Evolutionary conservation across 2,797 vertebrate genomes (phyloP).

Genomic region (Micrastur ruficollis): DNA sequence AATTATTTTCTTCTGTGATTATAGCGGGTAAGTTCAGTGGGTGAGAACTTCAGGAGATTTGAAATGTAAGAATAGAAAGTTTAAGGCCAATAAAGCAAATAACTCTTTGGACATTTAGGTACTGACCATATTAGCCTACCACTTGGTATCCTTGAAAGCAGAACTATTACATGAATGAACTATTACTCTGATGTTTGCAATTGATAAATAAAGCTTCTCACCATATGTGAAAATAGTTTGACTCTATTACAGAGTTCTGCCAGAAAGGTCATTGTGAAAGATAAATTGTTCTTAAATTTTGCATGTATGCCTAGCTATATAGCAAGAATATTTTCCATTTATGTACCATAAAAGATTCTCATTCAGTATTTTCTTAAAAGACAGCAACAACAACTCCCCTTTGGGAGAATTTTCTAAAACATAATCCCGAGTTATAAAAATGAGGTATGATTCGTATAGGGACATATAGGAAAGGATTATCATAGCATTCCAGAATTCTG

Average conservation of each 20-base stretch:
- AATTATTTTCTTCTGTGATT: background rate
- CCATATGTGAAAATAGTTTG: background rate
- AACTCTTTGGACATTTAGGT: background rate
- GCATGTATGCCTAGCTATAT: background rate
- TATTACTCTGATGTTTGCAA: background rate
- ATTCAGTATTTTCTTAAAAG: background rate
- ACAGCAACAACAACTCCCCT: background rate
- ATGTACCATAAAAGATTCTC: background rate
- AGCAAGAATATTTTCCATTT: background rate
- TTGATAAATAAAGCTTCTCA: background rate
- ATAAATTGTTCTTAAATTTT: background rate
- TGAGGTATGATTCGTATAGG: background rate
- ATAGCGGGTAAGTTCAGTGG: background rate
- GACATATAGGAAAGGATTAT: background rate
- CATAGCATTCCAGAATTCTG: background rate
- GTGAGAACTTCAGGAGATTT: background rate
- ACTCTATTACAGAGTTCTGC: background rate
- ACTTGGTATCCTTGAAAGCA: background rate
- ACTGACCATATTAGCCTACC: background rate
- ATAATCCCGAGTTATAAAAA: background rate
- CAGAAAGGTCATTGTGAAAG: background rate
- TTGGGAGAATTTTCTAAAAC: background rate
- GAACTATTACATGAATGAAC: background rate
- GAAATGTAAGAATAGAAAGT: background rate
- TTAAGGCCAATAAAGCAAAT: background rate